These are phyloP conservation scores for Vandiemenella viatica DNA, from an alignment of 2,888 invertebrate species.

Conservation along the genomic window DNA sequence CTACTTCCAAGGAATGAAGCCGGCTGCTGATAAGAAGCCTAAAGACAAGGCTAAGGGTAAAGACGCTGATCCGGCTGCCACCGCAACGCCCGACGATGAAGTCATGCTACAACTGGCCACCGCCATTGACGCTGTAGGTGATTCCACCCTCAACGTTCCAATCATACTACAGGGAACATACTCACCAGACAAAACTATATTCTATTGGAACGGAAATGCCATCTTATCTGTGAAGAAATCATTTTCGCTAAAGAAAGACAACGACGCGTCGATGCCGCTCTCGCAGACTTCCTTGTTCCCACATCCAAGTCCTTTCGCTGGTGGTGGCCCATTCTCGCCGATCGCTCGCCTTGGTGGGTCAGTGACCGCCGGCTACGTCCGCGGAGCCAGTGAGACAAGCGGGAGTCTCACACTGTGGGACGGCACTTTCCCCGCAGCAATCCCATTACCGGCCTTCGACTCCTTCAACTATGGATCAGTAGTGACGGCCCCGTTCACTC, in stretches of 20 bases:
- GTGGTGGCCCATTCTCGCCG: neutral
- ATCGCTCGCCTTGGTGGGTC: neutral
- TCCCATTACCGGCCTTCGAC: conserved; percentile 9
- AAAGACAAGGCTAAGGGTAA: no score
- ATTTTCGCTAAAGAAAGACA: neutral
- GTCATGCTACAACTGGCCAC: neutral
- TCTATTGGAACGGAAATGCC: conserved; percentile 12
- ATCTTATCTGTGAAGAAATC: neutral
- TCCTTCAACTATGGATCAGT: neutral
- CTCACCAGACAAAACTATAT: conserved; percentile 7
- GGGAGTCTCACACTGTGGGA: conserved; percentile 4
- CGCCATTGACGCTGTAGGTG: neutral
- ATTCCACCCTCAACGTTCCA: neutral
- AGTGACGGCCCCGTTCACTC: neutral
- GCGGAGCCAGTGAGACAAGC: neutral
- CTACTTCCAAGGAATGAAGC: neutral
- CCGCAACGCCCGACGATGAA: neutral
- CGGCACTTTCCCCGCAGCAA: conserved; percentile 5
- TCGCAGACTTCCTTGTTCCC: neutral
- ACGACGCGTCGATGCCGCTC: neutral
- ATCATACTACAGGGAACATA: conserved; percentile 12
- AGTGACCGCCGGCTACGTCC: neutral
- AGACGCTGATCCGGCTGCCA: no score
- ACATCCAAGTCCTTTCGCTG: neutral
- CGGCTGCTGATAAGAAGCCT: neutral